Evolutionary conservation across 1,140 invertebrate species (phyloP), one percentile per base, ranked within the genome.

Genomic region (Leptopilina clavipes): DNA sequence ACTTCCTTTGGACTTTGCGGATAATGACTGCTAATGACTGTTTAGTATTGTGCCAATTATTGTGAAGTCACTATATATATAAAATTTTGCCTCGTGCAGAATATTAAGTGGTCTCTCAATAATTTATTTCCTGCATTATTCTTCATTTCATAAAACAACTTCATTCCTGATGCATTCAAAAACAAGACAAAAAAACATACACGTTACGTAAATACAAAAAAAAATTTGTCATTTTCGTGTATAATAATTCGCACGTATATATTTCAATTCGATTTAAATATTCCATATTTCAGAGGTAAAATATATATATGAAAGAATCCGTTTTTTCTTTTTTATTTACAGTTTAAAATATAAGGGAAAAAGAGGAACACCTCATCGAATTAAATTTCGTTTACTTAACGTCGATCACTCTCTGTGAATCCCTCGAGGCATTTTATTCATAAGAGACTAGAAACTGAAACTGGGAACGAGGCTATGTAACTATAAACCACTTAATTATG

Each of bases 1-100:
- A 17, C 48, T 52, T 52, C 48, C 48, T 52, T 52, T 8, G n/a
- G n/a, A 17, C 48, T 52, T 52, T 17, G n/a, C n/a, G n/a, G 48
- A 52, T 52, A 52, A 52, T 52, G 48, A 52, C 48, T 52, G 48
- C 48, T 52, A 52, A 52, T 52, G 48, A 52, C n/a, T 52, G 48
- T 52, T 52, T 52, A 17, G 48, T 17, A 52, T 17, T 52, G 48
- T 52, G 48, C 48, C 48, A 52, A 52, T 52, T 52, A 52, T 45
- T 45, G 44, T 17, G 48, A 52, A 52, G 48, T 12, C 14, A 52
- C 48, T 17, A 31, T 31, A 12, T n/a, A 52, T 52, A 52, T 52
- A 52, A n/a, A 17, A n/a, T 52, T 52, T 52, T 17, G 48, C 48
- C 48, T n/a, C 48, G 48, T 52, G 48, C 14, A 52, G 48, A 52